Evolutionary conservation across 2,797 vertebrate genomes (phyloP).

Genomic region (Eulemur coronatus): DNA sequence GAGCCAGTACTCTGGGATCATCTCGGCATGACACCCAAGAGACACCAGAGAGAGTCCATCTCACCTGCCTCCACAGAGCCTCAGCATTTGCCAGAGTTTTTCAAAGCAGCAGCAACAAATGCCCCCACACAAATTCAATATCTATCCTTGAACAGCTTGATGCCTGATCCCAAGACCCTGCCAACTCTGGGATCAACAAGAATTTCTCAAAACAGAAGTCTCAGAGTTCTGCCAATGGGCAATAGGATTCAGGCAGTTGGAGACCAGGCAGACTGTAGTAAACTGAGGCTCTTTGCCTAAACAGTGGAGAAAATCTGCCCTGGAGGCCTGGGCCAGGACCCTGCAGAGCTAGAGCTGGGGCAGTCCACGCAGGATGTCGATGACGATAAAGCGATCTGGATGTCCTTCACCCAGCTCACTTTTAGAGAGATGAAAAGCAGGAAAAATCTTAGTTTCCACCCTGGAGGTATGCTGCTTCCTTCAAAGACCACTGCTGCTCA

Average conservation of each 20-base stretch:
- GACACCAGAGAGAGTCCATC: not conserved
- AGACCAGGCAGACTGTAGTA: not conserved
- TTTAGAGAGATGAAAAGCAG: not conserved
- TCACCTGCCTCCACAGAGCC: conserved; percentile 61
- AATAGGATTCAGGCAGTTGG: not conserved
- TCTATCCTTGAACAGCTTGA: not conserved
- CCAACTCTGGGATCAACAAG: not conserved
- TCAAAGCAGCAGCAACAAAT: not conserved
- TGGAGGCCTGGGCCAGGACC: not conserved
- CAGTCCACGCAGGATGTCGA: not conserved
- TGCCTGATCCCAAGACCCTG: not conserved
- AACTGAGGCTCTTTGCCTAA: not conserved
- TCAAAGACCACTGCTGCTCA: not conserved
- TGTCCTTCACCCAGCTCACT: not conserved
- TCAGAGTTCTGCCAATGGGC: not conserved
- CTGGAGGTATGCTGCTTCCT: not conserved
- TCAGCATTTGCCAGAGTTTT: conserved; percentile 26
- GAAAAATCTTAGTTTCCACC: conserved; percentile 25
- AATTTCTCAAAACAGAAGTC: not conserved
- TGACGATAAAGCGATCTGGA: not conserved
- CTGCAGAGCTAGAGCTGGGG: not conserved
- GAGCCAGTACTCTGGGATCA: not conserved
- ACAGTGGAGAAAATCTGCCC: not conserved
- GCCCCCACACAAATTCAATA: not conserved
- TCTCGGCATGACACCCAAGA: not conserved